Percentiles rank a stretch among this genome's conserved stretches.
phyloP scores from a whole-genome alignment of 2,888 invertebrate genomes.

The Odontocerum albicorne region DNA sequence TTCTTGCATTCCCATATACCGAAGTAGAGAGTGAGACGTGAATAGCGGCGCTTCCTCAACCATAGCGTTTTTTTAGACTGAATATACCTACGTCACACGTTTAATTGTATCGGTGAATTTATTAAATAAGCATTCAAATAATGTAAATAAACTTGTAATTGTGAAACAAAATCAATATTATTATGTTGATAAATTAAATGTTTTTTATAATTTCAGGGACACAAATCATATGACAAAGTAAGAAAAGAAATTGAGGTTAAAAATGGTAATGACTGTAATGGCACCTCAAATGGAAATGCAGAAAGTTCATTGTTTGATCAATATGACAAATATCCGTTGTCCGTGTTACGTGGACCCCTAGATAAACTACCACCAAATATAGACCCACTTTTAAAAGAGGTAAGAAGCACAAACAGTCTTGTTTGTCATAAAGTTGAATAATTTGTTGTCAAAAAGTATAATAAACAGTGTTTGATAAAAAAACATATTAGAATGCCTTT shows the following conservation, averaged over 20 bases:
- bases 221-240: constrained; percentile 63
- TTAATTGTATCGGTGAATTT: no score
- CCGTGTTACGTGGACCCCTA: constrained; percentile 71
- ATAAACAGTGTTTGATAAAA: no score
- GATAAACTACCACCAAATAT: constrained; percentile 81
- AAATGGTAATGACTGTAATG: constrained; percentile 52
- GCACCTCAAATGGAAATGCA: constrained; percentile 56
- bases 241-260: constrained; percentile 59
- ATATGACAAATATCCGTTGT: constrained; percentile 77
- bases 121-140: no score
- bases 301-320: constrained; percentile 68
- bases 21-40: no score
- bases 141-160: no score
- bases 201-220: constrained; percentile 49
- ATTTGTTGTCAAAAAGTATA: background rate
- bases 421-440: no score
- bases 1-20: no score
- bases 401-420: no score
- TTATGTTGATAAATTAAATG: background rate
- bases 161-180: background rate
- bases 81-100: no score
- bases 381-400: constrained; percentile 86
- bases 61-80: no score
- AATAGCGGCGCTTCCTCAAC: no score
- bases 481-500: no score